Percentiles rank a stretch among this genome's conserved stretches.
These are phyloP conservation scores for Cephus runcator DNA, from an alignment of 2,888 invertebrate genomes.

Conservation along the genomic window DNA sequence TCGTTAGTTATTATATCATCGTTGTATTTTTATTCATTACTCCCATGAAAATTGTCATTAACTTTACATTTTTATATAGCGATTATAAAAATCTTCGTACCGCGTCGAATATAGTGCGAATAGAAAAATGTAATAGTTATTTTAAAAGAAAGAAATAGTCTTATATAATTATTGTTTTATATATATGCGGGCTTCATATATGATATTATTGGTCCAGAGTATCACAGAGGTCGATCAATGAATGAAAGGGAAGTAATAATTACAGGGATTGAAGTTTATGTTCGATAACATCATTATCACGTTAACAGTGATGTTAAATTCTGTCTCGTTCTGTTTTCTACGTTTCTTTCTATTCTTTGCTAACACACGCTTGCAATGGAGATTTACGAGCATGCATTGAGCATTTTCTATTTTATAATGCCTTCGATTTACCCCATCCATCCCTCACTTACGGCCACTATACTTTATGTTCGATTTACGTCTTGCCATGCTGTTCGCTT, in stretches of 20 bases:
- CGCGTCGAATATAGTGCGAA: neutral
- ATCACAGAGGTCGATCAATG: neutral
- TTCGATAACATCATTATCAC: neutral
- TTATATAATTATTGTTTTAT: neutral
- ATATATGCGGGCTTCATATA: neutral
- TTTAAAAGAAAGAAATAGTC: neutral
- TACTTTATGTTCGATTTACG: no score
- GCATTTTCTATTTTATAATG: constrained; percentile 46
- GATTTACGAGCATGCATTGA: constrained; percentile 29
- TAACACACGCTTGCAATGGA: constrained; percentile 15
- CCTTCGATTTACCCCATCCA: neutral
- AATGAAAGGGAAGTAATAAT: neutral
- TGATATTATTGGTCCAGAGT: neutral
- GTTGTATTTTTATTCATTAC: neutral
- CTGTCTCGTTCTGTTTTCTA: neutral
- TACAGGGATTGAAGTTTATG: neutral
- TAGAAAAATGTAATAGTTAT: neutral
- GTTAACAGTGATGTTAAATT: neutral
- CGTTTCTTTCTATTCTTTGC: neutral
- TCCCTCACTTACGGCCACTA: neutral
- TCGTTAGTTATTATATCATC: neutral
- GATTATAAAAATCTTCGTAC: neutral
- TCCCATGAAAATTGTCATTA: neutral
- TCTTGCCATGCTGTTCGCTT: no score
- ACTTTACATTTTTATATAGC: neutral